Base-by-base conservation (phyloP, 2,888 invertebrate species). In the Pandemis cinnamomeana region DNA sequence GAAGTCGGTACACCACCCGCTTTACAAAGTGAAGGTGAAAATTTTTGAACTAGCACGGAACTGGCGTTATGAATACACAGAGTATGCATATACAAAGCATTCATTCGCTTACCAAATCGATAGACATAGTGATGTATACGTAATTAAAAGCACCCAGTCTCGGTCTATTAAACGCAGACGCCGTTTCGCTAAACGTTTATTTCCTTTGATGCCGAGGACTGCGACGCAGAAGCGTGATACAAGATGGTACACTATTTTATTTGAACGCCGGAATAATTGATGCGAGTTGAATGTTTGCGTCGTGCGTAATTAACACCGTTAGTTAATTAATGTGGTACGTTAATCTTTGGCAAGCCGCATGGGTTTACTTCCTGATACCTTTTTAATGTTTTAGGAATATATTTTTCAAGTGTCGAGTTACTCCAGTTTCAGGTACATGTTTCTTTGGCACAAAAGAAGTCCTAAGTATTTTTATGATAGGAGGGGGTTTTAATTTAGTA, bases 111-210 rank as follows among this genome's bases (percentile, higher is more conserved):
- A 5, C 44, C 36, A 42, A 53, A 42, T n/a, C 58, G 61, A 71
- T 71, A 74, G 70, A 62, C 70, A 71, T 42, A 71, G 66, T 67
- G 80, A 80, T 81, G 77, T 83, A 85, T 84, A 85, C 85, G 89
- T 87, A 91, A 91, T 91, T 90, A 91, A 87, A 87, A 84, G 83
- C 90, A 89, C 82, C 82, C 83, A 83, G 83, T 83, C 83, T 82
- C 80, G 81, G 87, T 87, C 90, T 86, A 90, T 91, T 89, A 91
- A 90, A 84, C 82, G 86, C 91, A 91, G 91, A 85, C 88, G 85
- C 84, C 84, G 84, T 87, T 86, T 84, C 82, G 81, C 73, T 78
- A 75, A 82, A 82, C 87, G 85, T 87, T 88, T 87, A 88, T 88
- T 86, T 85, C 81, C 85, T 84, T 82, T 84, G 78, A 86, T 82